These are phyloP conservation scores for Pinna nobilis DNA, from an alignment of 1,140 invertebrate species.

Conservation along the genomic window DNA sequence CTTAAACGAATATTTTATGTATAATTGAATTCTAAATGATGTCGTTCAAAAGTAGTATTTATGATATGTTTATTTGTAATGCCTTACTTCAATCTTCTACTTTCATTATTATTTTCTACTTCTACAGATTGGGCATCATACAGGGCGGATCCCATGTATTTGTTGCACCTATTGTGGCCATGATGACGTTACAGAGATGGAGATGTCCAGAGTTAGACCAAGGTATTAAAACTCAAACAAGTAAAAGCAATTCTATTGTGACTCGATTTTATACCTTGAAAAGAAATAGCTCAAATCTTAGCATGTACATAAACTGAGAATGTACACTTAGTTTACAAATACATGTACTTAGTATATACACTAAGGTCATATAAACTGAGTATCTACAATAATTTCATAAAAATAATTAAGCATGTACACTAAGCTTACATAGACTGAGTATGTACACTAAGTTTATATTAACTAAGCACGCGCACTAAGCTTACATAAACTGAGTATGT, in stretches of 20 bases:
- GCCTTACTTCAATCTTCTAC: not conserved
- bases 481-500: too few species aligned
- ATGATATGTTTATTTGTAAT: too few species aligned
- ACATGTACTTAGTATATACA: not conserved
- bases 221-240: not conserved
- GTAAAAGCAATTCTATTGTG: not conserved
- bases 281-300: not conserved
- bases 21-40: not conserved
- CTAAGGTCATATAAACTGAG: too few species aligned
- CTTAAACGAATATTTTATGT: not conserved
- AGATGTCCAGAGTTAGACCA: constrained; percentile 80
- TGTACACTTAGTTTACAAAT: not conserved
- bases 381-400: too few species aligned
- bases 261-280: not conserved
- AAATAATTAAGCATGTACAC: too few species aligned
- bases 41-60: not conserved
- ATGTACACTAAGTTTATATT: too few species aligned
- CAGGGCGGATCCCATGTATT: constrained; percentile 90
- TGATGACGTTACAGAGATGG: constrained; percentile 86
- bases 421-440: too few species aligned
- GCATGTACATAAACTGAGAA: not conserved
- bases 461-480: too few species aligned
- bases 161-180: constrained; percentile 87
- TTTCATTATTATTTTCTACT: not conserved
- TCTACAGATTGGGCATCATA: constrained; percentile 80